phyloP scores from a whole-genome alignment of 1,140 invertebrate species.

The Leptinotarsa undecemlineata region DNA sequence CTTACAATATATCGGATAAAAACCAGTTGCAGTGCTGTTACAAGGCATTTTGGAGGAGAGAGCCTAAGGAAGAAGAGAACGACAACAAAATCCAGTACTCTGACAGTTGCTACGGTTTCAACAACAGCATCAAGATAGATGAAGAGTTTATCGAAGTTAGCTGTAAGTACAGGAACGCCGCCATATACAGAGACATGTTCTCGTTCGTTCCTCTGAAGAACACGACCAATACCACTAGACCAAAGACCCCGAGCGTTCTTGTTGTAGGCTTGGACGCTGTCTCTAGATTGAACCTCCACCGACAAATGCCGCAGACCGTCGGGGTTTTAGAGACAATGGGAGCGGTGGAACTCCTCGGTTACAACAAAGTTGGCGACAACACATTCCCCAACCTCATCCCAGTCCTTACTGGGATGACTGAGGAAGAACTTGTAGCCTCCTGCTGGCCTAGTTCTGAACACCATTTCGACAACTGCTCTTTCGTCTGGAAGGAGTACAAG shows the following conservation, averaged over 20 bases:
- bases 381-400: conserved; percentile 82
- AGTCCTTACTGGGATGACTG: conserved; percentile 69
- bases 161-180: conserved; percentile 58
- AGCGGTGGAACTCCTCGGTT: conserved; percentile 74
- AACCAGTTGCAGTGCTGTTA: conserved; percentile 66
- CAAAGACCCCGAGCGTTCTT: conserved; percentile 65
- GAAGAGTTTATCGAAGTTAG: conserved; percentile 68
- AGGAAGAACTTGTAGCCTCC: conserved; percentile 62
- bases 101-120: conserved; percentile 55
- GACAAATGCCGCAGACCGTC: conserved; percentile 77
- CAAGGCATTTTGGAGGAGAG: conserved; percentile 61
- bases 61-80: conserved; percentile 52
- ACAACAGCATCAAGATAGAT: conserved; percentile 53
- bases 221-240: conserved; percentile 33
- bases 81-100: conserved; percentile 57
- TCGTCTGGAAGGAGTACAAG: conserved; percentile 79
- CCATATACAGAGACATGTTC: conserved; percentile 71
- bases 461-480: conserved; percentile 71
- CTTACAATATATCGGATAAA: conserved; percentile 60
- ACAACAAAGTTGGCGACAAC: conserved; percentile 82
- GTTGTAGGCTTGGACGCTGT: conserved; percentile 86
- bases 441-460: conserved; percentile 60
- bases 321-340: conserved; percentile 63
- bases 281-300: conserved; percentile 81
- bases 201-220: conserved; percentile 65